phyloP scores from a whole-genome alignment of 2,797 vertebrate genomes.

The Tokudaia tokunoshimensis region DNA sequence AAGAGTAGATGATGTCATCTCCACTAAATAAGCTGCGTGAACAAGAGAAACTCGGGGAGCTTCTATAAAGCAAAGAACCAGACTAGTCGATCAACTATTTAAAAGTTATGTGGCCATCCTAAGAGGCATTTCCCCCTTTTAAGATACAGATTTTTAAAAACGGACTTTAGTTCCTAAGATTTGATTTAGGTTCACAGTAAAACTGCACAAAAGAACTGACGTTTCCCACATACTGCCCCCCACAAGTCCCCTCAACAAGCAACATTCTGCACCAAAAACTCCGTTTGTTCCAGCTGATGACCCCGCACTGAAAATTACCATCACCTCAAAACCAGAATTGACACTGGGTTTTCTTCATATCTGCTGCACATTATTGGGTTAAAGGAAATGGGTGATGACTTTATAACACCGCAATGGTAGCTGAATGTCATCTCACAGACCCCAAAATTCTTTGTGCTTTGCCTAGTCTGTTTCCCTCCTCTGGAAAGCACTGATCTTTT shows the following conservation, averaged over 20 bases:
- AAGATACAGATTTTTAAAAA: background rate
- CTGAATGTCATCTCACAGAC: background rate
- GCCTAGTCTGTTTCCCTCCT: background rate
- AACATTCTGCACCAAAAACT: background rate
- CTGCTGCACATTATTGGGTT: background rate
- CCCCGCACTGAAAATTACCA: background rate
- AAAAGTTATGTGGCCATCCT: background rate
- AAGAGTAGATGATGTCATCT: background rate
- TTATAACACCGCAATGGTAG: background rate
- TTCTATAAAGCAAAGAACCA: background rate
- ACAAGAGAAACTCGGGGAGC: background rate
- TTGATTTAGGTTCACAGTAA: constrained; percentile 44
- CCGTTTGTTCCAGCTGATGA: fast-evolving
- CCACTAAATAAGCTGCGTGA: background rate
- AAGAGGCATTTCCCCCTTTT: background rate
- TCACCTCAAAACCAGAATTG: background rate
- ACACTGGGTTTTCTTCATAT: background rate
- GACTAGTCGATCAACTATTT: background rate
- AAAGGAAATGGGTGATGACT: background rate
- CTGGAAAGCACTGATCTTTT: background rate
- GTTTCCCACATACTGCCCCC: background rate
- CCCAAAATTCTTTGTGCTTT: background rate
- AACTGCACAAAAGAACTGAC: background rate
- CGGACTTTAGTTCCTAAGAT: background rate
- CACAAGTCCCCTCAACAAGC: background rate